Conservation (phyloP, 2,797 vertebrate species). For the Tympanoctomys barrerae region DNA sequence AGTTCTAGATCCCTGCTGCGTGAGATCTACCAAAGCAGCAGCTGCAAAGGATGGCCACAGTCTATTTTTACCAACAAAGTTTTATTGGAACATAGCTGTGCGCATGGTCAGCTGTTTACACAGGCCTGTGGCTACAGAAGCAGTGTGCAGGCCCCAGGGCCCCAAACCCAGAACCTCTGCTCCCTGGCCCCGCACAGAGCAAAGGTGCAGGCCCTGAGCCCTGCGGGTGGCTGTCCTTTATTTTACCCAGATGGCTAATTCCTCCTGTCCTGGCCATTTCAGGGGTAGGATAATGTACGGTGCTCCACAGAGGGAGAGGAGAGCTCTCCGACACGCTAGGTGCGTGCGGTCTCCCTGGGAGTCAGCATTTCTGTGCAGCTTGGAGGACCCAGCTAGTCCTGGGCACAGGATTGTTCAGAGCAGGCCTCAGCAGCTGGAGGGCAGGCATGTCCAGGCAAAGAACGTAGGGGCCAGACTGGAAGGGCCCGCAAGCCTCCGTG, state of each 20-base stretch:
- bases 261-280: neutral
- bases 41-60: neutral
- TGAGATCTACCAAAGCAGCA: neutral
- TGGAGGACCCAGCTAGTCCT: neutral
- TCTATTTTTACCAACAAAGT: neutral
- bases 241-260: neutral
- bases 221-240: neutral
- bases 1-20: neutral
- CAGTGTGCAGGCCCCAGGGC: neutral
- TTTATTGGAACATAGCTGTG: neutral
- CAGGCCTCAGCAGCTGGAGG: neutral
- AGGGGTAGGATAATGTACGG: neutral
- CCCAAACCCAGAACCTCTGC: neutral
- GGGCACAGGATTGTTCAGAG: neutral
- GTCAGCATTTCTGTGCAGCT: neutral
- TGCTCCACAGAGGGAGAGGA: neutral
- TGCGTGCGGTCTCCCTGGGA: neutral
- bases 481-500: neutral
- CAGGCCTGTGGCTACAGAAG: neutral
- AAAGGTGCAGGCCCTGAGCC: neutral
- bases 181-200: neutral
- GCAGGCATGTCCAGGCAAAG: no score
- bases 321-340: neutral
- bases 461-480: neutral
- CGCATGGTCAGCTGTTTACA: accelerated